Evolutionary conservation across 2,888 invertebrate species (phyloP).

Genomic region (Merodon equestris): DNA sequence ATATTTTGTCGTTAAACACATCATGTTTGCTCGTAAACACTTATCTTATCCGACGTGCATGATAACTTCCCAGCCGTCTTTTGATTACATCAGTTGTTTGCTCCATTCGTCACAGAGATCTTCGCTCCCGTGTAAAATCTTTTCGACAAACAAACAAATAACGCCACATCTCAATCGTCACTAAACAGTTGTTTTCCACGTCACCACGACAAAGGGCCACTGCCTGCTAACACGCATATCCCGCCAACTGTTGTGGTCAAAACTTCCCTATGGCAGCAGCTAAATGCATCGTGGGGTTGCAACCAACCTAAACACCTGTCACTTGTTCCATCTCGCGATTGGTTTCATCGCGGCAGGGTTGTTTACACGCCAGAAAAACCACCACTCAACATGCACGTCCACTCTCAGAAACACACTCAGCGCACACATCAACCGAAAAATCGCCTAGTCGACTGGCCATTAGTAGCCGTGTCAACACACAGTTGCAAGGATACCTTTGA

Average conservation of each 20-base stretch:
- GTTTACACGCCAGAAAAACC: conserved; percentile 35
- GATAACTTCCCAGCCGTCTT: too few relatives aligned
- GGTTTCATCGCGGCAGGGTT: conserved; percentile 55
- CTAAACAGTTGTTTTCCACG: conserved; percentile 12
- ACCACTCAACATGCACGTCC: conserved; percentile 24
- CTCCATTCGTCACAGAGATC: too few relatives aligned
- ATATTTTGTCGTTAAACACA: too few relatives aligned
- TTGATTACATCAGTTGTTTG: not conserved
- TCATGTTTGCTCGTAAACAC: too few relatives aligned
- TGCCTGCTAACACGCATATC: conserved; percentile 17
- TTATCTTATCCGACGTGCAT: too few relatives aligned
- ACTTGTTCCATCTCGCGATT: conserved; percentile 1
- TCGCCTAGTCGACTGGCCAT: conserved; percentile 46
- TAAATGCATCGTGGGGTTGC: not conserved
- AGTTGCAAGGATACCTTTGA: conserved; percentile 17
- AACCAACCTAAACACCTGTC: conserved; percentile 52
- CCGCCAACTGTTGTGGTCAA: conserved; percentile 8
- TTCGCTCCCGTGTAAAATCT: not conserved
- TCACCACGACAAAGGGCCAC: too few relatives aligned
- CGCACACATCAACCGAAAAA: too few relatives aligned
- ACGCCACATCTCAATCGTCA: conserved; percentile 4
- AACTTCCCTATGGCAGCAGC: conserved; percentile 13
- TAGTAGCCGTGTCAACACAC: conserved; percentile 39
- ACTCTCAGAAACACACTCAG: too few relatives aligned
- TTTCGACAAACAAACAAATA: conserved; percentile 5